A percentile compares a stretch with the other conserved stretches of the same genome.
phyloP scores from a whole-genome alignment of 1,140 invertebrate genomes.

The Tigriopus japonicus region DNA sequence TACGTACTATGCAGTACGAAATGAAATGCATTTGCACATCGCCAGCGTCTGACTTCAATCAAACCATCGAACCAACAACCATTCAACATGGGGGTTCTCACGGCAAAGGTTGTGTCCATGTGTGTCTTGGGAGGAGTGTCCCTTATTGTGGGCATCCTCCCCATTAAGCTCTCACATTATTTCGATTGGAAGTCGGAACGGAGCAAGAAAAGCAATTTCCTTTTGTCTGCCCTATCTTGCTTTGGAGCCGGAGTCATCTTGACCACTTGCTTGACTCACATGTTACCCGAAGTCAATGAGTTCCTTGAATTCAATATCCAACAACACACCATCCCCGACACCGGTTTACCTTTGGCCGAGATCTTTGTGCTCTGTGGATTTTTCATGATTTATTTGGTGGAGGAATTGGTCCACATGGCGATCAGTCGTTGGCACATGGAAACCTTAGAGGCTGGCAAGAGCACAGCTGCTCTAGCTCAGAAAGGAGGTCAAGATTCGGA shows the following conservation, averaged over 20 bases:
- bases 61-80: too few relatives aligned
- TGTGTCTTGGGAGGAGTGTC: constrained; percentile 43
- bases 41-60: too few relatives aligned
- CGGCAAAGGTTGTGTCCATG: constrained; percentile 51
- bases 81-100: constrained; percentile 16
- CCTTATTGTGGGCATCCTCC: constrained; percentile 43
- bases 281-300: constrained; percentile 67
- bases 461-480: too few relatives aligned
- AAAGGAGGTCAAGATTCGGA: constrained; percentile 6
- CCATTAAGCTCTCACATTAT: constrained; percentile 32
- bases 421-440: neutral
- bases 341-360: constrained; percentile 29
- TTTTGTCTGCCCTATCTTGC: constrained; percentile 41
- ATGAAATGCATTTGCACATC: too few relatives aligned
- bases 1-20: too few relatives aligned
- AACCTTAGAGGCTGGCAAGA: too few relatives aligned
- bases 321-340: constrained; percentile 7
- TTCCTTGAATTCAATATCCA: constrained; percentile 1
- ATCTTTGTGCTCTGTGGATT: constrained; percentile 34
- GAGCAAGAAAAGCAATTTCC: constrained; percentile 3
- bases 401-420: constrained; percentile 29
- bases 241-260: constrained; percentile 80
- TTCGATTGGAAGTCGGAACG: neutral
- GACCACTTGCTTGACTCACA: constrained; percentile 68
- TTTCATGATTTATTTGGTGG: constrained; percentile 35